Conservation (phyloP, 2,888 invertebrate genomes). For the Cosmopolites sordidus region DNA sequence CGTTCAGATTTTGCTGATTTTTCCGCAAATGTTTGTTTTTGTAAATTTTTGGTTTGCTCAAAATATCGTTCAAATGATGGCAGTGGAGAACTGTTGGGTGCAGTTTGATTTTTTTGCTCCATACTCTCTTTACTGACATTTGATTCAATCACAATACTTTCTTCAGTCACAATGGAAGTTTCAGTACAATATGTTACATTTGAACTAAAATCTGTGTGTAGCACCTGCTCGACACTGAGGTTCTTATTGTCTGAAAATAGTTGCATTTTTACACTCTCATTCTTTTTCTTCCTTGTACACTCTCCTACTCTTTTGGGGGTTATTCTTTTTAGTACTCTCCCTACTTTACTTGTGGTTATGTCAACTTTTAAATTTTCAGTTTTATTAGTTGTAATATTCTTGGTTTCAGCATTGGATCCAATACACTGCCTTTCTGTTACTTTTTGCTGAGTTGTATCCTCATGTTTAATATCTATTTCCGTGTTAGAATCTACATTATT, state of each 20-base stretch:
- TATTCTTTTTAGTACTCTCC: constrained; percentile 9
- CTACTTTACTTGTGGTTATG: not conserved
- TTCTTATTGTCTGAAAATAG: not conserved
- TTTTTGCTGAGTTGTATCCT: not conserved
- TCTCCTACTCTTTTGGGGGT: constrained; percentile 14
- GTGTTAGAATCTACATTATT: not conserved
- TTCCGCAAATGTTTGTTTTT: not conserved
- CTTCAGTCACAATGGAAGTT: not conserved
- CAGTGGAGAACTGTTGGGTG: not conserved
- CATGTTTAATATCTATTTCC: not conserved
- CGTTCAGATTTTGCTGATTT: not conserved
- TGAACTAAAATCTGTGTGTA: no score
- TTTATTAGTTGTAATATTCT: not conserved
- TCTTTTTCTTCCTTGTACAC: not conserved
- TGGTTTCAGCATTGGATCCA: not conserved
- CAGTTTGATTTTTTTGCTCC: not conserved
- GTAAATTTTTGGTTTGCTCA: not conserved
- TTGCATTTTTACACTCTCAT: not conserved
- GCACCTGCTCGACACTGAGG: not conserved
- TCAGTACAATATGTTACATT: not conserved
- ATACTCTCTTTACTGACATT: not conserved
- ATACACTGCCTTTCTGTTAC: not conserved
- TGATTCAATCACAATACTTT: not conserved
- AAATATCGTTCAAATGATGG: not conserved
- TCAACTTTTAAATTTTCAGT: not conserved